Percentiles rank a stretch among this genome's conserved stretches.
These are phyloP conservation scores for Cyprinus carpio DNA, from an alignment of 2,113 vertebrate genomes.

Conservation along the genomic window DNA sequence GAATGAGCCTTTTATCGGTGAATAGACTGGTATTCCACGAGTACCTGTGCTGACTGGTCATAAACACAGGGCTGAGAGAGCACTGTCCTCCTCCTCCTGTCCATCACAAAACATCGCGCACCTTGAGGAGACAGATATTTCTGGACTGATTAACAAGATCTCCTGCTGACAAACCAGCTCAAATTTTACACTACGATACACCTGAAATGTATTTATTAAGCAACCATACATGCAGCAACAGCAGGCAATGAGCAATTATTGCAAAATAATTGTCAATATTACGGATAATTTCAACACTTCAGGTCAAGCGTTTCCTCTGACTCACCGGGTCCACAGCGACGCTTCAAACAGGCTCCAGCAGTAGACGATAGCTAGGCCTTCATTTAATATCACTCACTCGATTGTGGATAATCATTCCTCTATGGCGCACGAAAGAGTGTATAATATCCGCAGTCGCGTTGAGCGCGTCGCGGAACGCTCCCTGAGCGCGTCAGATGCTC, in stretches of 20 bases:
- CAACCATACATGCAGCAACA: neutral
- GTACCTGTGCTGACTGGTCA: constrained; percentile 40
- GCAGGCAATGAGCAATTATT: neutral
- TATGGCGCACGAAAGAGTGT: neutral
- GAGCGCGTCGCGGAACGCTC: constrained; percentile 6
- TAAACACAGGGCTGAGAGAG: neutral
- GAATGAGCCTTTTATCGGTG: neutral
- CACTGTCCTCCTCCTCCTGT: constrained; percentile 23
- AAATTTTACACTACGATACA: neutral
- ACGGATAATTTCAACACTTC: constrained; percentile 52
- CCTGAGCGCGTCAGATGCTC: constrained; percentile 9
- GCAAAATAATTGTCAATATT: neutral
- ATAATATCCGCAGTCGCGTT: neutral
- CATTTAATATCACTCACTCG: constrained; percentile 36
- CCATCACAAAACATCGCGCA: constrained; percentile 36
- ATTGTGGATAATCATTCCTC: neutral
- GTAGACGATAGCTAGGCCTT: constrained; percentile 55
- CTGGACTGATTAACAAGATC: neutral
- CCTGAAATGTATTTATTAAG: neutral
- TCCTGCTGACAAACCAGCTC: neutral
- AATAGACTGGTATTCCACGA: neutral
- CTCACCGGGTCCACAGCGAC: constrained; percentile 53
- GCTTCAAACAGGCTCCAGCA: constrained; percentile 67
- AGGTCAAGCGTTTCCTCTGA: constrained; percentile 45
- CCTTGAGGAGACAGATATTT: constrained; percentile 17